These are phyloP conservation scores for Lasioglossum pauxillum DNA, from an alignment of 2,888 invertebrate genomes.

Conservation along the genomic window DNA sequence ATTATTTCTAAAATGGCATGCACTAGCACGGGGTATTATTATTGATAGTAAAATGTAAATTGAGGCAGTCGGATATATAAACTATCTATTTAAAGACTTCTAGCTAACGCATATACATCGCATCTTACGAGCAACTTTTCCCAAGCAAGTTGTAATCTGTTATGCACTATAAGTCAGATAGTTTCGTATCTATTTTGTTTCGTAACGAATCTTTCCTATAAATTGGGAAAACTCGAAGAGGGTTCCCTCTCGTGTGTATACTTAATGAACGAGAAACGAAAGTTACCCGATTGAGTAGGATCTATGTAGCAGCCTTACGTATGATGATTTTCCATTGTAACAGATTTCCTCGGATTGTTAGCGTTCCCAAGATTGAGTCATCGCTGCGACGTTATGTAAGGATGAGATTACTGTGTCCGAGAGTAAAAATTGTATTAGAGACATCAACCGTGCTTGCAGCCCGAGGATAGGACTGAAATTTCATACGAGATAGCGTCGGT, in stretches of 20 bases:
- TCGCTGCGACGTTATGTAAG: slow-evolving; percentile 59
- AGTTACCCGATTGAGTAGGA: slow-evolving; percentile 39
- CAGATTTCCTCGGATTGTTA: slow-evolving; percentile 59
- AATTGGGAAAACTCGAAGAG: slow-evolving; percentile 11
- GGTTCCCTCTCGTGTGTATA: no score
- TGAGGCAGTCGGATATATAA: neutral
- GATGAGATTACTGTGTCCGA: slow-evolving; percentile 54
- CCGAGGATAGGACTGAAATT: slow-evolving; percentile 55
- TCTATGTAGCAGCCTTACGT: slow-evolving; percentile 16
- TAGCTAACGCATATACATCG: no score
- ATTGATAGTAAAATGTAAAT: neutral
- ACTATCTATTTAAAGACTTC: neutral
- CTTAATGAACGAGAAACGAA: slow-evolving; percentile 25
- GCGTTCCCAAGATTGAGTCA: slow-evolving; percentile 69
- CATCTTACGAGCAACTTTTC: neutral
- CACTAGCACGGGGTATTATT: neutral
- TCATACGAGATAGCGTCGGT: slow-evolving; percentile 54
- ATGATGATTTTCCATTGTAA: slow-evolving; percentile 58
- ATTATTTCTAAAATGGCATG: neutral
- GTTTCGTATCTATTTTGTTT: neutral
- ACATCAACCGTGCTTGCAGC: slow-evolving; percentile 49
- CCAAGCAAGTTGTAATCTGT: neutral
- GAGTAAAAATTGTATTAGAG: slow-evolving; percentile 45
- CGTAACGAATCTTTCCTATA: neutral
- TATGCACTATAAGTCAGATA: neutral